phyloP scores from a whole-genome alignment of 2,888 invertebrate species.

The Anaspis maculata region DNA sequence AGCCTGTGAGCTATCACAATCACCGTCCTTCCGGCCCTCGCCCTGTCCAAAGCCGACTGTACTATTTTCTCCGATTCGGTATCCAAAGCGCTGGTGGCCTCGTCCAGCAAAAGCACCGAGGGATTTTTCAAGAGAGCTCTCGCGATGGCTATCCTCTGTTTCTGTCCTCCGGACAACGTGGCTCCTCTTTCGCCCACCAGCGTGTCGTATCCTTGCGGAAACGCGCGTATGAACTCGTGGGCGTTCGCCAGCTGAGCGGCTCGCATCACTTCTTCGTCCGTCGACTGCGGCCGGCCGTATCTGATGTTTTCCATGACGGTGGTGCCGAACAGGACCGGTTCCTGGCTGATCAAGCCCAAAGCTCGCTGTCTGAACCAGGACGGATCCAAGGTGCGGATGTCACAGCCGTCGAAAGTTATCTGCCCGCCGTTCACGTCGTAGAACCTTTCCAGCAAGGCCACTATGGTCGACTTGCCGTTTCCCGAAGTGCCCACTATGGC shows the following conservation, averaged over 20 bases:
- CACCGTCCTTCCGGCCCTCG: constrained; percentile 78
- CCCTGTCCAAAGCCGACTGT: constrained; percentile 79
- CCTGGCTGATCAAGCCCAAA: constrained; percentile 86
- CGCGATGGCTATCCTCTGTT: constrained; percentile 92
- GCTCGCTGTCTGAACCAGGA: constrained; percentile 79
- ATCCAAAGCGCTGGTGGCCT: constrained; percentile 93
- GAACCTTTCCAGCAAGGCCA: constrained; percentile 81
- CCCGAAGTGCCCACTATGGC: constrained; percentile 92
- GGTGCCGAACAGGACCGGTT: constrained; percentile 89
- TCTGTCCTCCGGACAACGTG: constrained; percentile 91
- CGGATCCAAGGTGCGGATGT: constrained; percentile 64
- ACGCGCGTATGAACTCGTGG: constrained; percentile 74
- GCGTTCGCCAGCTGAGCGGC: constrained; percentile 87
- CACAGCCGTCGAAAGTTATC: constrained; percentile 67
- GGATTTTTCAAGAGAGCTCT: constrained; percentile 89
- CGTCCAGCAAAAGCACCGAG: constrained; percentile 79
- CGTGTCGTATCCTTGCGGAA: constrained; percentile 80
- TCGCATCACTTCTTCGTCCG: constrained; percentile 57
- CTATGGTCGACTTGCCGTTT: constrained; percentile 92
- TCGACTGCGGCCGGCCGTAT: constrained; percentile 70
- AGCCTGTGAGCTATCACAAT: constrained; percentile 92
- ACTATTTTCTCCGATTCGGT: constrained; percentile 87
- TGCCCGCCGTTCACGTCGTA: constrained; percentile 69
- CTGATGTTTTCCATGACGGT: constrained; percentile 88
- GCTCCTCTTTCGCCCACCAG: constrained; percentile 84